Evolutionary conservation across 2,888 invertebrate species (phyloP).

Genomic region (Pimpla rufipes): DNA sequence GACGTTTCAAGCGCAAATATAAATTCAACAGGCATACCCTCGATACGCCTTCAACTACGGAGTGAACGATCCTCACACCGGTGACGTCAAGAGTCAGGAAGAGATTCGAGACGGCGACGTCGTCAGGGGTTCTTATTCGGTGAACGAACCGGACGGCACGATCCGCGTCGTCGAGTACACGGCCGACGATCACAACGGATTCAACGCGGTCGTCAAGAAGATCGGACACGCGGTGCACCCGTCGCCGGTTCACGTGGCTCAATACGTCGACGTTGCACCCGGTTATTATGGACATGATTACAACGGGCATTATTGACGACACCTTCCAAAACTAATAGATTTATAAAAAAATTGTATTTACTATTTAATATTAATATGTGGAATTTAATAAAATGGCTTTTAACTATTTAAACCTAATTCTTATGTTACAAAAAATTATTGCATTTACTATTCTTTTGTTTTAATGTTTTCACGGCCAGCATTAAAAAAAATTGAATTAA

Average conservation of each 20-base stretch:
- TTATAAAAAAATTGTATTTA: background rate
- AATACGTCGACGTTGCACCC: conserved; percentile 42
- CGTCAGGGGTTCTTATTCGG: conserved; percentile 79
- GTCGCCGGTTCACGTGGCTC: conserved; percentile 55
- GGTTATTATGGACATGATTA: conserved; percentile 56
- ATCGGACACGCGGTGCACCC: conserved; percentile 79
- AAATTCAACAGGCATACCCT: conserved; percentile 76
- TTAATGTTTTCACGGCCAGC: conserved; percentile 17
- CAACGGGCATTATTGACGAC: conserved; percentile 49
- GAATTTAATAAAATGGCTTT: conserved; percentile 26
- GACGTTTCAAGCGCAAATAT: background rate
- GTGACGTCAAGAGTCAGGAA: conserved; percentile 80
- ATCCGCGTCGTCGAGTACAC: conserved; percentile 81
- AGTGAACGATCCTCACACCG: conserved; percentile 80
- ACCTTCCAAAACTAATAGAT: background rate
- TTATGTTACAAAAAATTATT: background rate
- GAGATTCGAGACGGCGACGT: conserved; percentile 80
- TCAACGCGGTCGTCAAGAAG: conserved; percentile 81
- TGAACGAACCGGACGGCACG: conserved; percentile 81
- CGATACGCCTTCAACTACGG: conserved; percentile 81
- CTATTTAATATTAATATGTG: conserved; percentile 25
- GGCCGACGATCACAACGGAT: conserved; percentile 81
- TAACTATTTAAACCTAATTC: conserved; percentile 13
- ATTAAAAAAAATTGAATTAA: conserved; percentile 28
- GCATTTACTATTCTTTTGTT: conserved; percentile 5